Conservation (phyloP, 2,113 vertebrate species). For the Sturnira hondurensis region DNA sequence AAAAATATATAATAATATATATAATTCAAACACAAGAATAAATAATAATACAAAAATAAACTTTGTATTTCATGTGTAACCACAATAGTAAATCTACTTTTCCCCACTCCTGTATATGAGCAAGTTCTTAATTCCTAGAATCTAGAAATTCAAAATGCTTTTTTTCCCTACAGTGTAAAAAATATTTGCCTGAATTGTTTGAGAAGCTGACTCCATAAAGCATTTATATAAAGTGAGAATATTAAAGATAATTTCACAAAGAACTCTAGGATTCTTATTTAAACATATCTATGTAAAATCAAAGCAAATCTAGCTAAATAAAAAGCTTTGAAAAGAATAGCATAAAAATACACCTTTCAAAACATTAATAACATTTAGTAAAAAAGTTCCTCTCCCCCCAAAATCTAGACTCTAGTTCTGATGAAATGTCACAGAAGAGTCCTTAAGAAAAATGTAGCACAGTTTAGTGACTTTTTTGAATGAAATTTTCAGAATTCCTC, state of each 20-base stretch:
- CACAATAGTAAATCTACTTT: too few species aligned
- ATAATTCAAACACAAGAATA: too few species aligned
- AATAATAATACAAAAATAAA: too few species aligned
- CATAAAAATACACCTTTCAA: neutral
- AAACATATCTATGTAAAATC: neutral
- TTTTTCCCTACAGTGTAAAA: neutral
- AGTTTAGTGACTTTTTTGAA: conserved; percentile 1
- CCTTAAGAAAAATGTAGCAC: neutral
- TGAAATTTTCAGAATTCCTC: neutral
- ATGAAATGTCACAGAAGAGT: neutral
- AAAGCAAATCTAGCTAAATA: neutral
- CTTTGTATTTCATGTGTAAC: too few species aligned
- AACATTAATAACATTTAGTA: neutral
- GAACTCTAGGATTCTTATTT: neutral
- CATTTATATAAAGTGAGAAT: neutral
- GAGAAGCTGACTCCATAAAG: neutral
- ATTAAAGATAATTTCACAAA: neutral
- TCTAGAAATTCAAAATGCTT: neutral
- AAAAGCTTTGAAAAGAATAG: neutral
- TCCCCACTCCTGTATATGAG: neutral
- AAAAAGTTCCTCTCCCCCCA: neutral
- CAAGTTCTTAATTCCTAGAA: neutral
- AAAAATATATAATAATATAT: too few species aligned
- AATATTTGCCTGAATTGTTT: neutral
- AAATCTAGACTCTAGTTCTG: neutral